Conservation (phyloP, 2,113 vertebrate genomes). For the Mungos mungo region DNA sequence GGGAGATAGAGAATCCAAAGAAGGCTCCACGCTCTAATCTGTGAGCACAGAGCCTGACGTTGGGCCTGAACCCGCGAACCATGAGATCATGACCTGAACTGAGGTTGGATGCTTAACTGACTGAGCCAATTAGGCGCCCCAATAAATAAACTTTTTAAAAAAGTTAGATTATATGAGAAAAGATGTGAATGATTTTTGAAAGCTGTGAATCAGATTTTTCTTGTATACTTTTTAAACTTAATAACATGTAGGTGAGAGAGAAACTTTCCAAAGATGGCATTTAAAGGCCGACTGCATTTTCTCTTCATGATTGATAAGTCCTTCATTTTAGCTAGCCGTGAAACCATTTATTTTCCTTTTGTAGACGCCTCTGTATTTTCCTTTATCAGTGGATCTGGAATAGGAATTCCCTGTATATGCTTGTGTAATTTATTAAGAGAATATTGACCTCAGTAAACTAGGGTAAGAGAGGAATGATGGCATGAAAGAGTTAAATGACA, state of each 20-base stretch:
- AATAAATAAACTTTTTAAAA: not conserved
- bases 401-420: not conserved
- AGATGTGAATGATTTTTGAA: conserved; percentile 26
- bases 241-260: not conserved
- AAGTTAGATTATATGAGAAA: conserved; percentile 10
- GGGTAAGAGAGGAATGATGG: not conserved
- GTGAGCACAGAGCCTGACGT: not conserved
- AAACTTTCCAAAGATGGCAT: conserved; percentile 18
- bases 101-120: not conserved
- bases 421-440: not conserved
- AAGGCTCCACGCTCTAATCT: not conserved
- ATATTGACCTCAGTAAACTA: not conserved
- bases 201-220: conserved; percentile 10
- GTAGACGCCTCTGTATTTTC: not conserved
- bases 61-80: not conserved
- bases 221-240: conserved; percentile 15
- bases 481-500: not conserved
- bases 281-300: conserved; percentile 55
- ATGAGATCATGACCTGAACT: not conserved
- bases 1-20: too few relatives aligned
- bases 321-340: conserved; percentile 12
- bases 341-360: conserved; percentile 32
- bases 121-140: not conserved
- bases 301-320: not conserved
- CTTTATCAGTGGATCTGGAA: not conserved